Evolutionary conservation across 2,888 invertebrate genomes (phyloP).

Genomic region (Leptothorax acervorum): DNA sequence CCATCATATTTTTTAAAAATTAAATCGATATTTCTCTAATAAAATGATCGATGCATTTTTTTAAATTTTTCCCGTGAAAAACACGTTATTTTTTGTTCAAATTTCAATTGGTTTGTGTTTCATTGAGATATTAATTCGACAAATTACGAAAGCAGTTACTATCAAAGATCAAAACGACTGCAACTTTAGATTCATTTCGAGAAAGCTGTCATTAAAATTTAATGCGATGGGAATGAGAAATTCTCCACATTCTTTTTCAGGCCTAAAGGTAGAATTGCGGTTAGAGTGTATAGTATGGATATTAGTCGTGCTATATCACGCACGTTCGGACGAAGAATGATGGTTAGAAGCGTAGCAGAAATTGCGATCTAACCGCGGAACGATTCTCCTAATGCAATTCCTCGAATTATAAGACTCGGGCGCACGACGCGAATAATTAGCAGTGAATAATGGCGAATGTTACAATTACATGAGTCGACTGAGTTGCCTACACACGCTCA

Average conservation of each 20-base stretch:
- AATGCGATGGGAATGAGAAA: slow-evolving; percentile 4
- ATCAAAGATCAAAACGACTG: not conserved
- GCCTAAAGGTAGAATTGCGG: slow-evolving; percentile 8
- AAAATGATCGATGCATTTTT: not conserved
- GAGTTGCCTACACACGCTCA: slow-evolving; percentile 2
- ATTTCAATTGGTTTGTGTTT: not conserved
- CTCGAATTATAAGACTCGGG: slow-evolving; percentile 51
- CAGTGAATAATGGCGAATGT: slow-evolving; percentile 49
- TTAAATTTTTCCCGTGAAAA: not conserved
- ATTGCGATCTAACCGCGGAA: slow-evolving; percentile 50
- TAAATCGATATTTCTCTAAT: not conserved
- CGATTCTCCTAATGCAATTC: slow-evolving; percentile 52
- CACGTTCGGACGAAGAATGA: slow-evolving; percentile 20
- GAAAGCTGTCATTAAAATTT: slow-evolving; percentile 26
- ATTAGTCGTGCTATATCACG: slow-evolving; percentile 7
- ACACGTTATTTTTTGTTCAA: not conserved
- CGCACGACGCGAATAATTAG: slow-evolving; percentile 55
- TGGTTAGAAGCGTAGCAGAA: slow-evolving; percentile 33
- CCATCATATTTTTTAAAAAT: not conserved
- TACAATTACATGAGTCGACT: slow-evolving; percentile 45
- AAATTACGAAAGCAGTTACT: not conserved
- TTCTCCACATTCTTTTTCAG: not conserved
- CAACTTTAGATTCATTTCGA: not conserved
- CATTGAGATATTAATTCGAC: not conserved
- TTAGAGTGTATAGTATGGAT: not conserved